These are phyloP conservation scores for Zosterops hypoxanthus DNA, from an alignment of 2,113 vertebrate genomes.

Conservation along the genomic window DNA sequence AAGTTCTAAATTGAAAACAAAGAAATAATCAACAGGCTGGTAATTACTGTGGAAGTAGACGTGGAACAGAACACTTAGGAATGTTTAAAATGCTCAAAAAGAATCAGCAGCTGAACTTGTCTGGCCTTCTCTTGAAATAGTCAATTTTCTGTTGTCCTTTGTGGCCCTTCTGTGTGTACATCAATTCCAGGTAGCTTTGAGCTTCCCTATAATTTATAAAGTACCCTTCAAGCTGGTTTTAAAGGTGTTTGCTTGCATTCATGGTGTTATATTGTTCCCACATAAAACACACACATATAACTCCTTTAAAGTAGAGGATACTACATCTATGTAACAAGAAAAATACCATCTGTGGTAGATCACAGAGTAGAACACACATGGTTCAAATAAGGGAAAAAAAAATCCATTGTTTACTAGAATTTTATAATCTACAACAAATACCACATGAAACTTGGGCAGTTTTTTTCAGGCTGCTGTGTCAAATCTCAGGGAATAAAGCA, in stretches of 20 bases:
- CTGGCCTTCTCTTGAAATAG: not conserved
- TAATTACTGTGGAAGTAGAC: not conserved
- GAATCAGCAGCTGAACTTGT: not conserved
- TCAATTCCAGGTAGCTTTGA: not conserved
- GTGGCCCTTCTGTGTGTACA: not conserved
- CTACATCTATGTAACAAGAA: not conserved
- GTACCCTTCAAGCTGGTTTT: not conserved
- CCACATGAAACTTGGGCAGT: not conserved
- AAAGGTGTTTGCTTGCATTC: not conserved
- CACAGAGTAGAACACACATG: conserved; percentile 2
- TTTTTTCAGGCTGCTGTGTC: not conserved
- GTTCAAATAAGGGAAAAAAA: conserved; percentile 32
- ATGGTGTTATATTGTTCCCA: not conserved
- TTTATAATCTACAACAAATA: conserved; percentile 11
- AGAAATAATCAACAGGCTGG: not conserved
- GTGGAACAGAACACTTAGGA: not conserved
- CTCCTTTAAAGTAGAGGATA: not conserved
- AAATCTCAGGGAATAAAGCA: conserved; percentile 4
- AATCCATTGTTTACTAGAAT: conserved; percentile 17
- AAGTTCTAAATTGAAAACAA: not conserved
- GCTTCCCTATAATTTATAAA: not conserved
- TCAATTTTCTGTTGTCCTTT: not conserved
- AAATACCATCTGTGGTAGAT: not conserved
- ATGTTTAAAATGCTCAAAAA: not conserved
- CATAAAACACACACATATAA: not conserved